A percentile compares a stretch with the other conserved stretches of the same genome.
phyloP scores from a whole-genome alignment of 2,113 vertebrate species.

The Pelobates fuscus region DNA sequence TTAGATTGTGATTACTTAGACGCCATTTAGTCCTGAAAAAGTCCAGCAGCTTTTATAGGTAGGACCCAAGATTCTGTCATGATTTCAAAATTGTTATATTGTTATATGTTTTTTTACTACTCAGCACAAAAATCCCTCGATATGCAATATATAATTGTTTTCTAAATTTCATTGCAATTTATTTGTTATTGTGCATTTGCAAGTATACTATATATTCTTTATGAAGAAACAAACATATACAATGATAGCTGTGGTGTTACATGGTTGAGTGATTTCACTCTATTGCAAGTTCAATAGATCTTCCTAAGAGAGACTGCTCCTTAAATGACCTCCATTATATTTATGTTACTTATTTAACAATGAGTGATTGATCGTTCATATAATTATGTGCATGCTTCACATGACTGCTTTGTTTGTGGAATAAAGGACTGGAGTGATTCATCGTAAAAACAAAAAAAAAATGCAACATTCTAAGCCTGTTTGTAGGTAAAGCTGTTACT shows the following conservation, averaged over 20 bases:
- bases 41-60: no score
- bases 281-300: conserved; percentile 40
- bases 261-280: conserved; percentile 36
- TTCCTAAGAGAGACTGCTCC: conserved; percentile 35
- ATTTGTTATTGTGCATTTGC: background rate
- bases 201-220: conserved; percentile 10
- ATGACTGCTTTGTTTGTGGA: conserved; percentile 46
- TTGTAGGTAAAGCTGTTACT: conserved; percentile 8
- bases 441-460: conserved; percentile 27
- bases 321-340: conserved; percentile 48
- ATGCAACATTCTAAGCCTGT: conserved; percentile 5
- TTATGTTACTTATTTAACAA: conserved; percentile 49
- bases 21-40: no score
- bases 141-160: conserved; percentile 16
- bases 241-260: conserved; percentile 18
- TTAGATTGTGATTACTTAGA: no score
- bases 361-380: conserved; percentile 46
- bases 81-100: no score
- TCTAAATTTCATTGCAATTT: conserved; percentile 12
- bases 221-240: conserved; percentile 30
- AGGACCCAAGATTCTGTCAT: background rate
- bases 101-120: background rate
- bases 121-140: background rate
- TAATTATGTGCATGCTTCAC: conserved; percentile 45
- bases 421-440: conserved; percentile 47